phyloP scores from a whole-genome alignment of 2,797 vertebrate genomes.

The Heterohyrax brucei region DNA sequence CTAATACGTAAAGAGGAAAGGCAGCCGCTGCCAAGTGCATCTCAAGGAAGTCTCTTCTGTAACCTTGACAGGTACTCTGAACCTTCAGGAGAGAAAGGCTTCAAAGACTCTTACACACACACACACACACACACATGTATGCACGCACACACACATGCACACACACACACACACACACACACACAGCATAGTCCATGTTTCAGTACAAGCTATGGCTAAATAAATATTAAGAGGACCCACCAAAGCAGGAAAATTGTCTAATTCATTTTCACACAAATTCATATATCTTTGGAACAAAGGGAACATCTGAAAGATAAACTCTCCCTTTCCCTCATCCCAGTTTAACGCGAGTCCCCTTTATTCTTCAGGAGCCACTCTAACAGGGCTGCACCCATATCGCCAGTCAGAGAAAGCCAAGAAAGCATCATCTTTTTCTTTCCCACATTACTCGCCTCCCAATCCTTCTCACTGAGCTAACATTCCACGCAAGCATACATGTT shows the following conservation, averaged over 20 bases:
- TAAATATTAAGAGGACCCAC: not conserved
- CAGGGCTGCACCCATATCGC: not conserved
- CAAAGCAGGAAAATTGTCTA: not conserved
- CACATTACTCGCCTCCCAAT: not conserved
- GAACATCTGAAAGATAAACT: not conserved
- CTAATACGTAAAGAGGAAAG: not conserved
- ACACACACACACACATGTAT: not conserved
- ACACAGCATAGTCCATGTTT: not conserved
- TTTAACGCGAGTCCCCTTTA: constrained; percentile 57
- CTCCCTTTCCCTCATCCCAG: not conserved
- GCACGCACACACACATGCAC: not conserved
- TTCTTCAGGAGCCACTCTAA: constrained; percentile 23
- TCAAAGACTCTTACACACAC: not conserved
- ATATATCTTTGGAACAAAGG: constrained; percentile 47
- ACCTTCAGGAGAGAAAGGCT: not conserved
- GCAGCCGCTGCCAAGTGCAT: not conserved
- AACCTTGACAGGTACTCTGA: not conserved
- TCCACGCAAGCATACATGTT: not conserved
- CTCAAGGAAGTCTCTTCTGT: not conserved
- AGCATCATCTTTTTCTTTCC: not conserved
- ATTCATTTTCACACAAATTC: constrained; percentile 33
- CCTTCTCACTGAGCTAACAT: not conserved
- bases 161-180: not conserved
- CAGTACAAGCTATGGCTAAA: not conserved
- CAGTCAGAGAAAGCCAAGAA: constrained; percentile 30